Conservation (phyloP, 1,140 invertebrate species). For the Pseudomyrmex concolor region DNA sequence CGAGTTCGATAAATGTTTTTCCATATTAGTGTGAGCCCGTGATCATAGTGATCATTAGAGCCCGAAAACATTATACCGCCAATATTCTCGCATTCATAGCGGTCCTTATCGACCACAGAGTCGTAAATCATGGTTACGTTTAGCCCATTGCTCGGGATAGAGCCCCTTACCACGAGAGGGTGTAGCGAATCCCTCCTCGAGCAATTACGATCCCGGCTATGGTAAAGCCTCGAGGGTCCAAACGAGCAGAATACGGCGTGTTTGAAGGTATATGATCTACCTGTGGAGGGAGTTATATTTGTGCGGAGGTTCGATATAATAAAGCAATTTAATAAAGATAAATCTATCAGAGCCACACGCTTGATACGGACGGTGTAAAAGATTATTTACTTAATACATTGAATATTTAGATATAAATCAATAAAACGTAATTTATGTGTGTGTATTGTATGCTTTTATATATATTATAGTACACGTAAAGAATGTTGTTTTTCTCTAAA, state of each 20-base stretch:
- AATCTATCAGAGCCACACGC: too few species aligned
- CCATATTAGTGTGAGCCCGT: constrained; percentile 1
- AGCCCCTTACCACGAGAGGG: constrained; percentile 60
- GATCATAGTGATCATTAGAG: constrained; percentile 42
- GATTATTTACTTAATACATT: background rate
- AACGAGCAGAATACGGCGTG: constrained; percentile 29
- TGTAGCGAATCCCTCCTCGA: constrained; percentile 65
- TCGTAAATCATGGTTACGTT: constrained; percentile 70
- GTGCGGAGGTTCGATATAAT: background rate
- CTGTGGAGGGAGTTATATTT: constrained; percentile 2
- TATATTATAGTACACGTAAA: too few species aligned
- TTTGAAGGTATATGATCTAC: constrained; percentile 50
- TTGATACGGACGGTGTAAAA: background rate
- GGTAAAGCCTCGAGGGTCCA: constrained; percentile 48
- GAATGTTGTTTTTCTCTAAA: too few species aligned
- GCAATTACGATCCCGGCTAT: constrained; percentile 67
- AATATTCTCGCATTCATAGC: constrained; percentile 70
- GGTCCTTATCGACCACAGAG: constrained; percentile 53
- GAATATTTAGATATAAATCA: background rate
- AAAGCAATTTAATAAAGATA: constrained; percentile 7
- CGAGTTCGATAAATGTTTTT: constrained; percentile 56
- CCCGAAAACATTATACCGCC: constrained; percentile 48
- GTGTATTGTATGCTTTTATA: background rate
- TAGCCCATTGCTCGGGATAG: constrained; percentile 60
- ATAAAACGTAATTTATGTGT: background rate